These are phyloP conservation scores for human (Homo sapiens) DNA, from an alignment of 2,113 vertebrate species.

Conservation along the genomic window GRCh38 chr4:150283501-150284000, in stretches of 20 bases:
- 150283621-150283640: neutral
- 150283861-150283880: neutral
- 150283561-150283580: neutral
- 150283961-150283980: neutral
- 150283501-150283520: neutral
- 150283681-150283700: neutral
- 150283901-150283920: neutral
- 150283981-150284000: neutral
- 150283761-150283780: neutral
- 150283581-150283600: neutral
- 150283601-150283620: neutral
- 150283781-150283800: neutral
- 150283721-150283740: neutral
- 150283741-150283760: neutral
- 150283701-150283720: neutral
- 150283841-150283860: neutral
- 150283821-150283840: neutral
- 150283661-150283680: neutral
- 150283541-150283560: accelerated
- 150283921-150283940: neutral
- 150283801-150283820: neutral
- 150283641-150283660: neutral
- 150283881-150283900: accelerated
- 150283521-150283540: neutral
- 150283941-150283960: neutral